A percentile compares a stretch with the other conserved stretches of the same genome.
Evolutionary conservation across 2,113 vertebrate species (phyloP).

Genomic region (Tenebrosternarchus preto): DNA sequence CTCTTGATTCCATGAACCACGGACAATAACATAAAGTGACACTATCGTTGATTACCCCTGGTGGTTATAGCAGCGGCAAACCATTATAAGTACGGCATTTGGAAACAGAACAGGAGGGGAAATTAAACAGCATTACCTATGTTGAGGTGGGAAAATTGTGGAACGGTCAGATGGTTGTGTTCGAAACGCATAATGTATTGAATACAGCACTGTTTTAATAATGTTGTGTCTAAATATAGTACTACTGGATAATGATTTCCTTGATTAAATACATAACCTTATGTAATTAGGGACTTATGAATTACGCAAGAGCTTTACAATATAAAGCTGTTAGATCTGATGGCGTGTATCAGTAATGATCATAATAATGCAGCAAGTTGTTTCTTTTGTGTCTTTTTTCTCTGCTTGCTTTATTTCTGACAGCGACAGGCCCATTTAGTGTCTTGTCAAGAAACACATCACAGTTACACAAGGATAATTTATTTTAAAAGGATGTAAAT

Average conservation of each 20-base stretch:
- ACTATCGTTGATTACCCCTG: conserved; percentile 51
- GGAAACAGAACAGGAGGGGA: conserved; percentile 48
- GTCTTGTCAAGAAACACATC: background rate
- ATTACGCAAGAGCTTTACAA: background rate
- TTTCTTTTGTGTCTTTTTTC: background rate
- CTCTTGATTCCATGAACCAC: conserved; percentile 31
- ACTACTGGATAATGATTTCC: background rate
- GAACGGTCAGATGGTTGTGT: background rate
- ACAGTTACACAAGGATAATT: background rate
- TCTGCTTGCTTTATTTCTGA: background rate
- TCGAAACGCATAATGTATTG: too few species aligned
- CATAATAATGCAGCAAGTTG: background rate
- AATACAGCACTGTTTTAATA: background rate
- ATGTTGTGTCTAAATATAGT: background rate
- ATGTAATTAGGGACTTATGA: conserved; percentile 1
- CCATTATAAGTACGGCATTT: conserved; percentile 55
- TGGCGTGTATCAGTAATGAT: background rate
- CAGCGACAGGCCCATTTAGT: background rate
- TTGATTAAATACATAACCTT: conserved; percentile 14
- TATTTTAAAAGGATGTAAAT: background rate
- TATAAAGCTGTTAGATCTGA: background rate
- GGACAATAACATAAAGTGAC: conserved; percentile 59
- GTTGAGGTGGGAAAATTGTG: background rate
- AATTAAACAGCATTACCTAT: conserved; percentile 22
- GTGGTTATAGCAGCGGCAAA: conserved; percentile 52